Base-by-base conservation (phyloP, 2,113 vertebrate species). In the Dasypus novemcinctus region DNA sequence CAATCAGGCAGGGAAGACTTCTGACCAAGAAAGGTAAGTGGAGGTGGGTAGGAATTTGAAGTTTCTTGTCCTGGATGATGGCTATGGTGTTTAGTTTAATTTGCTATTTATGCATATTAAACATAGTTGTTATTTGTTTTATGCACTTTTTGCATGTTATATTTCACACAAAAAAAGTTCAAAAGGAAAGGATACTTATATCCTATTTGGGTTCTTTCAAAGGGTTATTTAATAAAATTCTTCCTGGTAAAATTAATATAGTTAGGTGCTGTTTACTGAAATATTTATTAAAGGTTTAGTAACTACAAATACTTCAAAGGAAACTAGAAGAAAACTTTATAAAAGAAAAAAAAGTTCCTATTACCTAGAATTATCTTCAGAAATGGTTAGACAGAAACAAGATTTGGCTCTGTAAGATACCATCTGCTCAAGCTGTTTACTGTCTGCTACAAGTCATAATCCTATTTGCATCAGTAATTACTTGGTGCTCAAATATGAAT, bases 401-500 rank as follows among this genome's bases (percentile, higher is more conserved):
- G 91, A 71, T 41, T 64, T 33, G 66, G 81, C 90, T 84, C 68
- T 93, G 72, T 89, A 96, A 95, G 8, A 87, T 79, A 63, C 90
- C 96, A 94, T 95, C 94, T 97, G 92, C 84, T 96, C 31, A 27
- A 85, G 43, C 87, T 75, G 88, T 95, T 95, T 75, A 96, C 1
- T 52, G 91, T 94, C 84, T 85, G 23, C 71, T 95, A 96, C 93
- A 97, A 87, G 85, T 90, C 68, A 83, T 91, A 95, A 97, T 91
- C 89, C 91, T 95, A 87, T 82, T 41, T 92, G 94, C 78, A 90
- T 95, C 93, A 97, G 91, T 94, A 97, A 92, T 92, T 92, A 90
- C 95, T 89, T 54, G 87, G 61, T 75, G 85, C 78, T 92, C 72
- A 68, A 92, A 94, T 95, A 95, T 21, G 61, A 94, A 91, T 54